phyloP scores from a whole-genome alignment of 2,888 invertebrate genomes.

The Rambutsinella grinnellia region DNA sequence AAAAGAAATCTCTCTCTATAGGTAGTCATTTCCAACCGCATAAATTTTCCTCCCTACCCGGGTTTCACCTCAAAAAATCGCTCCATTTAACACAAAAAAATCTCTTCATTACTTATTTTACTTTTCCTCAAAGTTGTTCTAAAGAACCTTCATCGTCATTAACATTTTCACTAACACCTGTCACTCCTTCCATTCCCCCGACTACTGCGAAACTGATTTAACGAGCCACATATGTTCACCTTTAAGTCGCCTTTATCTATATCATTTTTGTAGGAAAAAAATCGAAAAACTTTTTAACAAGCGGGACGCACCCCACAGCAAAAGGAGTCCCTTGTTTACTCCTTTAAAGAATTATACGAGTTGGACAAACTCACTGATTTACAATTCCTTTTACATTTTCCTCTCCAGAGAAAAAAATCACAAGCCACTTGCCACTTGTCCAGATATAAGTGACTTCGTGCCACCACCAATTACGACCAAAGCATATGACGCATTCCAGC shows the following conservation, averaged over 20 bases:
- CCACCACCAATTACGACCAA: slow-evolving; percentile 44
- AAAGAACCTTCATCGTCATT: slow-evolving; percentile 28
- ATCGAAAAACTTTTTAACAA: too few species aligned
- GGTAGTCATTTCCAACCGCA: not conserved
- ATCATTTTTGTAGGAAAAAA: not conserved
- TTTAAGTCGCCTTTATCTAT: slow-evolving; percentile 14
- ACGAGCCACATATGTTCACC: slow-evolving; percentile 24
- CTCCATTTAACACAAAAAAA: slow-evolving; percentile 28
- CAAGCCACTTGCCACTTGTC: slow-evolving; percentile 15
- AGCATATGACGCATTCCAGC: slow-evolving; percentile 3
- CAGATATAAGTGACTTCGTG: slow-evolving; percentile 20
- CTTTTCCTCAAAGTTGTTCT: slow-evolving; percentile 6
- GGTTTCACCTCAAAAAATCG: slow-evolving; percentile 25
- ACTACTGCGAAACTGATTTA: slow-evolving; percentile 5
- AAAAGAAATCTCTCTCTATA: not conserved
- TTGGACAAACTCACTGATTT: slow-evolving; percentile 47
- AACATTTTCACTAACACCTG: slow-evolving; percentile 56
- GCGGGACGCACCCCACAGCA: slow-evolving; percentile 39
- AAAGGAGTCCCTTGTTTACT: slow-evolving; percentile 29
- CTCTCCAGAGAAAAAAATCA: not conserved
- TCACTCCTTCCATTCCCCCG: slow-evolving; percentile 42
- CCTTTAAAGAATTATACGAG: slow-evolving; percentile 37
- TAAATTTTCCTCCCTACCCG: not conserved
- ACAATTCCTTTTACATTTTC: slow-evolving; percentile 34
- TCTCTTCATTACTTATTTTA: not conserved